Conservation (phyloP, 2,888 invertebrate species). For the Drosophila histrio region DNA sequence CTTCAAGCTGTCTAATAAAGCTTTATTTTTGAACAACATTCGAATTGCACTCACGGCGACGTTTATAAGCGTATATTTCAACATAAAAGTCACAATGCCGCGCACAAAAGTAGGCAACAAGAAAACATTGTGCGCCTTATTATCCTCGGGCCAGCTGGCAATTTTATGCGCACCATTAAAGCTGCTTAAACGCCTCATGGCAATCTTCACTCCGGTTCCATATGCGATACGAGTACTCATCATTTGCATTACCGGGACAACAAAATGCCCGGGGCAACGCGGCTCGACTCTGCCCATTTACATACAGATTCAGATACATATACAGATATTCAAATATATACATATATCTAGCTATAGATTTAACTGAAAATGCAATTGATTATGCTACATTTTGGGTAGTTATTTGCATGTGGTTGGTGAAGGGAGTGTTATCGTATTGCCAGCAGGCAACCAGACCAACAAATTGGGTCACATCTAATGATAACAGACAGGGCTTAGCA, state of each 20-base stretch:
- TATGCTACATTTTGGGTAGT: constrained; percentile 25
- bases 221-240: constrained; percentile 3
- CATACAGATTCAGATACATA: constrained; percentile 2
- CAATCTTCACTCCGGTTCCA: constrained; percentile 32
- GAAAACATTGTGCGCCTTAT: constrained; percentile 21
- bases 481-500: constrained; percentile 28
- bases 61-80: constrained; percentile 25
- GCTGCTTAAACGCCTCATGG: constrained; percentile 63
- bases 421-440: constrained; percentile 52
- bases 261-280: constrained; percentile 31
- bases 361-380: constrained; percentile 50
- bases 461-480: constrained; percentile 75
- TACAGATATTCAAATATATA: neutral
- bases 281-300: neutral
- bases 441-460: constrained; percentile 34
- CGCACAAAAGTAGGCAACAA: constrained; percentile 66
- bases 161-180: constrained; percentile 69
- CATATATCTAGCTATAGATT: constrained; percentile 1
- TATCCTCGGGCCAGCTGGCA: constrained; percentile 49
- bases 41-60: constrained; percentile 59
- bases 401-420: constrained; percentile 35
- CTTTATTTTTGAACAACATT: constrained; percentile 47
- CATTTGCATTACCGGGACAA: constrained; percentile 52
- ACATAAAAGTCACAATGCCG: constrained; percentile 27
- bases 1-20: constrained; percentile 43